phyloP scores from a whole-genome alignment of 2,888 invertebrate genomes.

The Epistrophe grossulariae region DNA sequence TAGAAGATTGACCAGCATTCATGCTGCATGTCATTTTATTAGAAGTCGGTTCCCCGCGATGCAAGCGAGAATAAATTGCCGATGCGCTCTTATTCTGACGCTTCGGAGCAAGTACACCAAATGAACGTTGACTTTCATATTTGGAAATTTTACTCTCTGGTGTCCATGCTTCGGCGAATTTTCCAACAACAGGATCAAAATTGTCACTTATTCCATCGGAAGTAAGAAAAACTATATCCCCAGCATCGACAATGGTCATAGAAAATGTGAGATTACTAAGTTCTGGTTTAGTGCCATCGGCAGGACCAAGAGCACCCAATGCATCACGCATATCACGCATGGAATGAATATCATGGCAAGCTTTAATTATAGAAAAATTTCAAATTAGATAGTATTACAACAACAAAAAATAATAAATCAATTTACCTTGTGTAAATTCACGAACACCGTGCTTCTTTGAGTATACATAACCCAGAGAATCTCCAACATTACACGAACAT shows the following conservation, averaged over 20 bases:
- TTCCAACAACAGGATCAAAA: constrained; percentile 95
- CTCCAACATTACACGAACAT: constrained; percentile 95
- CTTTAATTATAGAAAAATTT: constrained; percentile 80
- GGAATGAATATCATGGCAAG: constrained; percentile 92
- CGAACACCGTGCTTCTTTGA: constrained; percentile 90
- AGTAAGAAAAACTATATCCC: constrained; percentile 93
- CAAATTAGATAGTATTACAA: not conserved
- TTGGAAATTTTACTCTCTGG: constrained; percentile 80
- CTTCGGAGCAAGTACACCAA: constrained; percentile 80
- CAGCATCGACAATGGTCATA: constrained; percentile 90
- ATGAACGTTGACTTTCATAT: constrained; percentile 52
- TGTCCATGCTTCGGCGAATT: constrained; percentile 88
- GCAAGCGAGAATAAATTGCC: constrained; percentile 81
- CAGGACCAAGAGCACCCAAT: constrained; percentile 93
- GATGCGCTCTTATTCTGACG: constrained; percentile 83
- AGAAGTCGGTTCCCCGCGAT: constrained; percentile 75
- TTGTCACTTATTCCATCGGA: constrained; percentile 96
- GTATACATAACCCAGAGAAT: constrained; percentile 94
- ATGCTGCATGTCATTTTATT: constrained; percentile 63
- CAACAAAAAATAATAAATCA: not conserved
- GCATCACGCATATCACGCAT: constrained; percentile 95
- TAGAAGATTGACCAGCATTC: constrained; percentile 64
- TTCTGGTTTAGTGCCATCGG: constrained; percentile 93
- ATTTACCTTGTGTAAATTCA: constrained; percentile 89
- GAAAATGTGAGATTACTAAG: constrained; percentile 93